Evolutionary conservation across 35 echinoderm and acorn worm species (phyloP).

Genomic region (Apostichopus parvimensis): DNA sequence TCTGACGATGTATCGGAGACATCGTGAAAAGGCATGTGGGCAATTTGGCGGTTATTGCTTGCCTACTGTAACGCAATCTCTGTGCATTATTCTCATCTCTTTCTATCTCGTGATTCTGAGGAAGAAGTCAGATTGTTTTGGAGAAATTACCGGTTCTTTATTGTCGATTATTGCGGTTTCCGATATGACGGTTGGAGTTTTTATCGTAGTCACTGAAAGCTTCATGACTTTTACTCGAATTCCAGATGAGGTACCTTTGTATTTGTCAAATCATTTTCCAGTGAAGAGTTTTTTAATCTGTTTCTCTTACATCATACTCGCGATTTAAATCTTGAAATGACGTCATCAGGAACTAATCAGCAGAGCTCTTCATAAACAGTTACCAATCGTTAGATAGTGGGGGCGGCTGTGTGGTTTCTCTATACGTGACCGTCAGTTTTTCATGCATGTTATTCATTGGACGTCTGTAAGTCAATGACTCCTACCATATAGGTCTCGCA

Average conservation of each 20-base stretch:
- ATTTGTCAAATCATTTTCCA: slow-evolving; percentile 1
- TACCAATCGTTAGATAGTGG: no score
- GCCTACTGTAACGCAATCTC: neutral
- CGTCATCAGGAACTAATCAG: no score
- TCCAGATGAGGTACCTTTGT: neutral
- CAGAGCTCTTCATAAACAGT: no score
- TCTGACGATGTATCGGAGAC: neutral
- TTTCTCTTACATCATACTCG: neutral
- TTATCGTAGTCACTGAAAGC: neutral
- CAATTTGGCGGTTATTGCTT: slow-evolving; percentile 3
- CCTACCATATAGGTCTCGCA: no score
- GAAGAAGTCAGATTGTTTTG: neutral
- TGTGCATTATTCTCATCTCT: neutral
- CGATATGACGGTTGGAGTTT: neutral
- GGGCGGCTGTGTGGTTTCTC: no score
- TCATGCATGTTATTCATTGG: no score
- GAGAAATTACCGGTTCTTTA: neutral
- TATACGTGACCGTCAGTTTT: no score
- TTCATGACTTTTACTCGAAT: neutral
- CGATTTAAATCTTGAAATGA: neutral
- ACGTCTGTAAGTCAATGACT: no score
- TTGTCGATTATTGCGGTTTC: neutral
- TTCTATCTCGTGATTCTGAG: neutral
- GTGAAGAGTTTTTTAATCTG: neutral
- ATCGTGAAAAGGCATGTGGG: neutral